Evolutionary conservation across 92 coral and sea anemone genomes (phyloP).

Genomic region (Epizoanthus illoricatus): DNA sequence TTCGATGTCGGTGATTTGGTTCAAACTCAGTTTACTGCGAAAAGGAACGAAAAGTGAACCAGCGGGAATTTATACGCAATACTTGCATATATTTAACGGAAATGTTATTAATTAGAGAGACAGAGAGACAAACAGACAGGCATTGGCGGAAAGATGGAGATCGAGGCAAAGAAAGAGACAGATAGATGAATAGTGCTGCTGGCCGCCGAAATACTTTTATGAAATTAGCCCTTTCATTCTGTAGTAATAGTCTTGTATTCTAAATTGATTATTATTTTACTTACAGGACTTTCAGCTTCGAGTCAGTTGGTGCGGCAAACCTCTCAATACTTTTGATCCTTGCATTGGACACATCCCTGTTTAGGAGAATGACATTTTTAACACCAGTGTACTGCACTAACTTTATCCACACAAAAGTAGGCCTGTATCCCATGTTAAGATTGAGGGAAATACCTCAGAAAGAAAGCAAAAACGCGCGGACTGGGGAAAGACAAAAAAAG

Average conservation of each 20-base stretch:
- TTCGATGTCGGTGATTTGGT: constrained; percentile 29
- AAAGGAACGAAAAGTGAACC: not conserved
- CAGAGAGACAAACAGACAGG: not conserved
- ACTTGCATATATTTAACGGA: not conserved
- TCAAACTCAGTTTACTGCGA: constrained; percentile 28
- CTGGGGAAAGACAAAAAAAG: too few relatives aligned
- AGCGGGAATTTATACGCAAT: not conserved
- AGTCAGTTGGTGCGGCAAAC: constrained; percentile 26
- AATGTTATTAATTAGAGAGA: not conserved
- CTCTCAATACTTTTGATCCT: constrained; percentile 16
- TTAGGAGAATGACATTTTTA: not conserved
- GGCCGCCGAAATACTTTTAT: too few relatives aligned
- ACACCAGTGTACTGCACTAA: not conserved
- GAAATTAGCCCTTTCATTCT: too few relatives aligned
- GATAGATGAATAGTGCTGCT: too few relatives aligned
- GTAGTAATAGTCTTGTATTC: not conserved
- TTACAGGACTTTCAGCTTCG: constrained; percentile 34
- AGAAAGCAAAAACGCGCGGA: too few relatives aligned
- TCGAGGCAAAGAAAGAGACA: not conserved
- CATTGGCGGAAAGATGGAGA: not conserved
- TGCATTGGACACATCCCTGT: constrained; percentile 23
- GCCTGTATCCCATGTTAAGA: too few relatives aligned
- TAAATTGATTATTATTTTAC: not conserved
- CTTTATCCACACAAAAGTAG: not conserved
- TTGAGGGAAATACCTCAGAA: too few relatives aligned